phyloP scores from a whole-genome alignment of 2,113 vertebrate genomes.

The Heteronetta atricapilla region DNA sequence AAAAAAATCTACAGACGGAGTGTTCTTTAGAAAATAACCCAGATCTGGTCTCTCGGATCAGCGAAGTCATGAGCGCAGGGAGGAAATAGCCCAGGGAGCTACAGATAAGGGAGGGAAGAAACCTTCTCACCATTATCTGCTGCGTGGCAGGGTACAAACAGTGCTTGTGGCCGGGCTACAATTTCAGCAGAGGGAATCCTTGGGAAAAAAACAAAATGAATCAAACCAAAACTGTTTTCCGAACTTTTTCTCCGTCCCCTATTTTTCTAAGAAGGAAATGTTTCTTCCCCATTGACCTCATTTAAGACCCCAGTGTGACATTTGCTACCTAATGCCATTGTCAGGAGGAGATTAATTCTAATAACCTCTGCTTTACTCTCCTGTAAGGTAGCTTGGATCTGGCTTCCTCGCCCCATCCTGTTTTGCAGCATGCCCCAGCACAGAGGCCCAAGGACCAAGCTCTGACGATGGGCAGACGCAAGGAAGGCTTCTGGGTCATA shows the following conservation, averaged over 20 bases:
- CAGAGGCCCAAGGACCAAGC: not conserved
- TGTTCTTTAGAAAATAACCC: not conserved
- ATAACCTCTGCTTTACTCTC: not conserved
- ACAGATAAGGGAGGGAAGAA: not conserved
- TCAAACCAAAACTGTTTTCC: not conserved
- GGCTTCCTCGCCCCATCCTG: not conserved
- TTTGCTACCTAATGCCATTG: not conserved
- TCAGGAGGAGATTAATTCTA: not conserved
- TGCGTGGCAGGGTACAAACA: not conserved
- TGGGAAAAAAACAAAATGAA: not conserved
- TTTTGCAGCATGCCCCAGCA: not conserved
- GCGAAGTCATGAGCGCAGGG: fast-evolving
- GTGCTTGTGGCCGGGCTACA: not conserved
- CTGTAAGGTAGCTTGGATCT: too few relatives aligned
- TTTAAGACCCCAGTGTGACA: not conserved
- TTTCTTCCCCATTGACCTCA: not conserved
- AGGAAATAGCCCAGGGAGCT: not conserved
- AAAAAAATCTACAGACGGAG: not conserved
- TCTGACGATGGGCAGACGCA: not conserved
- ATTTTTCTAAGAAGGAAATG: not conserved
- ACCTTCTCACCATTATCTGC: not conserved
- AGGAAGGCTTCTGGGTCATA: not conserved
- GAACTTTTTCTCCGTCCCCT: not conserved
- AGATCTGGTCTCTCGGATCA: not conserved
- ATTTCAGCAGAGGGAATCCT: not conserved